Evolutionary conservation across 1,140 invertebrate genomes (phyloP), one percentile per base, ranked within the genome.

Genomic region (Conus betulinus): DNA sequence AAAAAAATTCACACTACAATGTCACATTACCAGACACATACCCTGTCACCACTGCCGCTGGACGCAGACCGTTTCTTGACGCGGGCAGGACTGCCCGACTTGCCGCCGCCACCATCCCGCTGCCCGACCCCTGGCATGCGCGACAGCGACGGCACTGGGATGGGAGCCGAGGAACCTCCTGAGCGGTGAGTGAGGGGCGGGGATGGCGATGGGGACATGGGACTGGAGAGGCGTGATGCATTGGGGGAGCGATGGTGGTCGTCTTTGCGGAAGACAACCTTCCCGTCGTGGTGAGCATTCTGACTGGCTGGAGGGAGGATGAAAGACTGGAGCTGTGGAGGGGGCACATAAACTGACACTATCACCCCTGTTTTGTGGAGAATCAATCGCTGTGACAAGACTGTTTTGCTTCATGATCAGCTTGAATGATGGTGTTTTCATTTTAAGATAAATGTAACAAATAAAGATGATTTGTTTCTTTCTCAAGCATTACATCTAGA

Each of bases 61-160:
- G 84, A 85, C 15, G 84, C 27, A 27, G 84, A 85, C 53, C 84
- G 84, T 20, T 71, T 85, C 84, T 85, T 85, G 84, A 51, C 10
- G 39, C 51, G 78, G 25, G 20, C 78, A 39, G 78, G 78, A 51
- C 78, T 81, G 23, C 57, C 84, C 6, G 84, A 60, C 57, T 57
- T 84, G 27, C n/a, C 6, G 67, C 52, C 10, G 63, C 53, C 25
- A 13, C 57, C 55, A 5, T 60, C 57, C 53, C 89, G 92, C 87
- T 94, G 94, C 15, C 95, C 95, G 85, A 96, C 95, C 74, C 96
- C 96, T 87, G 95, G 96, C 88, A 94, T 95, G 91, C 96, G 95
- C 84, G 96, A 96, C 92, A 97, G 97, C 13, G 97, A 96, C 23
- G 97, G 97, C 39, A 98, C 97, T 13, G 97, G 97, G 88, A 98